Evolutionary conservation across 2,888 invertebrate genomes (phyloP), one percentile per base, ranked within the genome.

Genomic region (Parnassius glacialis): DNA sequence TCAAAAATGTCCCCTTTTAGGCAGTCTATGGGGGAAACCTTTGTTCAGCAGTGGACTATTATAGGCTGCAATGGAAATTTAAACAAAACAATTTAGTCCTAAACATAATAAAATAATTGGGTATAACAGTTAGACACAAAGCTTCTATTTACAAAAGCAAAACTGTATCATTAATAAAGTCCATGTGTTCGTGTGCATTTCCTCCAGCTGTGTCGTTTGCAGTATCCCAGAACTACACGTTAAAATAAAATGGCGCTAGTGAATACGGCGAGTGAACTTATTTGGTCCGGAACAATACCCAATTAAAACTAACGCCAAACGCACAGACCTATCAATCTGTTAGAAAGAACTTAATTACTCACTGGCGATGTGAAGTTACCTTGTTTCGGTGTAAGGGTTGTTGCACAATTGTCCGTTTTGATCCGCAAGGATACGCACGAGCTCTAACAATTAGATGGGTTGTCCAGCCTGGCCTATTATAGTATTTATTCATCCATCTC

Each of bases 231-330:
- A 64, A 59, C 11, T 10, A 9, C 12, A 50, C 16, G 34, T 16
- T 55, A 16, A 57, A 60, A 55, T 44, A 52, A 51, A 51, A 43
- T 51, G 25, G 50, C 2, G 10, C 41, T 9, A n/a, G 9, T 10
- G 13, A 53, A 16, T 16, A 62, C 41, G 7, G 54, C 34, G n/a
- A 13, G 55, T 25, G 52, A 64, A 58, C 61, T 64, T 52, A 58
- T 51, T 60, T 58, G 42, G 52, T 52, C 61, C 54, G 56, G 44
- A 62, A 47, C 63, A 48, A 51, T 58, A 62, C 60, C 61, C 66
- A 67, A 67, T 68, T 68, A 68, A 64, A 66, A 66, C 62, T 64
- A 65, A 65, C 64, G 68, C 64, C 67, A 65, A 68, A 65, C 65
- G 61, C 69, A 68, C 53, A 62, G 60, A 62, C 51, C 64, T 57